Percentiles rank a stretch among this genome's conserved stretches.
Conservation (phyloP, 37 sponge, comb jelly and placozoan genomes). For the Hexactinellida sp. region DNA sequence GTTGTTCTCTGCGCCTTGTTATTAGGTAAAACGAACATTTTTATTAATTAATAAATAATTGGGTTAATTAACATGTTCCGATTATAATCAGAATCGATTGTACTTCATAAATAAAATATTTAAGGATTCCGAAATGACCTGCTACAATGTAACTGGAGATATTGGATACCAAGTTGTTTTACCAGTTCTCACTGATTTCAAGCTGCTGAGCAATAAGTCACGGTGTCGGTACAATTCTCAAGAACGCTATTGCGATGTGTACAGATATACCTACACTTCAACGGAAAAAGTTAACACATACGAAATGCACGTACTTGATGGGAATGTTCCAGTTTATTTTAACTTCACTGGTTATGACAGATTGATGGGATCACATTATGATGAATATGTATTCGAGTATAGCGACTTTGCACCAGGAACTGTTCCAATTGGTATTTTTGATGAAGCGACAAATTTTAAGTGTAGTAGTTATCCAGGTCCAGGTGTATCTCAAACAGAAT, state of each 20-base stretch:
- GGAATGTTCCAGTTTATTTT: conserved; percentile 25
- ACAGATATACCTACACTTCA: background rate
- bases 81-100: no score
- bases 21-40: no score
- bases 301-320: background rate
- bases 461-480: background rate
- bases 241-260: background rate
- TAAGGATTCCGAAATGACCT: no score
- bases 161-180: background rate
- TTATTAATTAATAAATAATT: no score
- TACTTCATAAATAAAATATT: no score
- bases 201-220: background rate
- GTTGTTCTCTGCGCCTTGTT: no score
- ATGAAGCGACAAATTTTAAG: background rate
- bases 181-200: background rate
- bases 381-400: conserved; percentile 56
- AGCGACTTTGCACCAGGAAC: background rate
- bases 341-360: conserved; percentile 64
- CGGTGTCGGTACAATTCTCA: background rate
- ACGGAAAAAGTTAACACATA: background rate
- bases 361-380: conserved; percentile 85
- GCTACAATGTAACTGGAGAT: background rate
- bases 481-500: background rate
- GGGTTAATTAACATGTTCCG: no score
- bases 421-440: background rate